A percentile compares a stretch with the other conserved stretches of the same genome.
Evolutionary conservation across 1,140 invertebrate species (phyloP).

Genomic region (Pseudomyrmex flavicornis): DNA sequence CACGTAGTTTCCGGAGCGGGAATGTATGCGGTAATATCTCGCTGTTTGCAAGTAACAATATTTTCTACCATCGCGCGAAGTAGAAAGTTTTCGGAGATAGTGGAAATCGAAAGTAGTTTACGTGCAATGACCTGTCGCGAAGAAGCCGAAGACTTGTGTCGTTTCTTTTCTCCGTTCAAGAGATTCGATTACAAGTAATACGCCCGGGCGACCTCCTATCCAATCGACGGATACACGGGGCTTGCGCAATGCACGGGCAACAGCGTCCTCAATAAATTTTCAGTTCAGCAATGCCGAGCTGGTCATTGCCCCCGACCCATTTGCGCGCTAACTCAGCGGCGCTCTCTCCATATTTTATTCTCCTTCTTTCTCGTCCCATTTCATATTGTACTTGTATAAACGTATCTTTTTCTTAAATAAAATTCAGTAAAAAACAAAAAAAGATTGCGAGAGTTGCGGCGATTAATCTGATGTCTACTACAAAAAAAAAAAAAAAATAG

Average conservation of each 20-base stretch:
- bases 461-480: too few species aligned
- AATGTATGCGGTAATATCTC: slow-evolving; percentile 15
- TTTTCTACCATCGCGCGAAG: slow-evolving; percentile 8
- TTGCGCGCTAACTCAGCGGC: slow-evolving; percentile 67
- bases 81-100: slow-evolving; percentile 60
- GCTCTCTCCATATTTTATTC: slow-evolving; percentile 39
- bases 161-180: slow-evolving; percentile 22
- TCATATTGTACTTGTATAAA: too few species aligned
- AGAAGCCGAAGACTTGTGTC: slow-evolving; percentile 1
- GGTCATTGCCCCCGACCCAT: slow-evolving; percentile 80
- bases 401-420: too few species aligned
- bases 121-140: slow-evolving; percentile 38
- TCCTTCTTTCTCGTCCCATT: slow-evolving; percentile 21
- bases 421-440: slow-evolving; percentile 5
- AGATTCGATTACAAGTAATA: slow-evolving; percentile 52
- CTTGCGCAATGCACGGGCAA: slow-evolving; percentile 75
- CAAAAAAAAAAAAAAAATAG: too few species aligned
- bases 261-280: slow-evolving; percentile 81
- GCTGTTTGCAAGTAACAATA: not conserved
- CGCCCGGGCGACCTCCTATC: not conserved
- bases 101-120: slow-evolving; percentile 61
- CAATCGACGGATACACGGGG: slow-evolving; percentile 10
- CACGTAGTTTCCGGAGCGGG: not conserved
- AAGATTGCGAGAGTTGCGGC: not conserved
- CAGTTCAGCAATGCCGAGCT: slow-evolving; percentile 68